Conservation (phyloP, 2,113 vertebrate species). For the Trachemys scripta region DNA sequence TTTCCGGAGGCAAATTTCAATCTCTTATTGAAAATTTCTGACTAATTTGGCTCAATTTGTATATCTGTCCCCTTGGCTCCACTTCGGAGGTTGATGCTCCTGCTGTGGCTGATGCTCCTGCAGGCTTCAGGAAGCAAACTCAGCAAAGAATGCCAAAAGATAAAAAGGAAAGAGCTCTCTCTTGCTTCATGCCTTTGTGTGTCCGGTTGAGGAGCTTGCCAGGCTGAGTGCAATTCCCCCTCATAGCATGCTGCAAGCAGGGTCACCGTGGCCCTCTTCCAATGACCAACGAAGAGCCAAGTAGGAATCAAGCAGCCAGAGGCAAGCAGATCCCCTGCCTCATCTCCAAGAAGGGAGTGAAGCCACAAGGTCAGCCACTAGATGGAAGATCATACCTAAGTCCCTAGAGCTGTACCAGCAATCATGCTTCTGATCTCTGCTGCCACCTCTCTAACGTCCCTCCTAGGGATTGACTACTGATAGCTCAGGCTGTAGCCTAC, state of each 20-base stretch:
- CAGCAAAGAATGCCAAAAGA: not conserved
- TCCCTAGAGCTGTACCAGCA: not conserved
- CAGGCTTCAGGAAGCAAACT: not conserved
- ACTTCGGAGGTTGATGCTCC: not conserved
- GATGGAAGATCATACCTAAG: not conserved
- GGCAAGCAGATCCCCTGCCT: not conserved
- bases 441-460: too few species aligned
- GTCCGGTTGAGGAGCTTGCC: not conserved
- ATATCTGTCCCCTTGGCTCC: not conserved
- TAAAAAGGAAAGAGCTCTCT: not conserved
- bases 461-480: too few species aligned
- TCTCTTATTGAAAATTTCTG: too few species aligned
- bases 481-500: not conserved
- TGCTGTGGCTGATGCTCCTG: not conserved
- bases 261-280: accelerated
- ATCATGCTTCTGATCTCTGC: not conserved
- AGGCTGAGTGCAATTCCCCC: not conserved
- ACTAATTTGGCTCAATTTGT: not conserved
- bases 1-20: not conserved
- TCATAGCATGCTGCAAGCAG: accelerated
- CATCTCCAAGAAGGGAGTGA: not conserved
- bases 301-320: not conserved
- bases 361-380: not conserved
- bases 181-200: not conserved
- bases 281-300: not conserved